Evolutionary conservation across 2,888 invertebrate genomes (phyloP), one percentile per base, ranked within the genome.

Genomic region (Hedya salicella): DNA sequence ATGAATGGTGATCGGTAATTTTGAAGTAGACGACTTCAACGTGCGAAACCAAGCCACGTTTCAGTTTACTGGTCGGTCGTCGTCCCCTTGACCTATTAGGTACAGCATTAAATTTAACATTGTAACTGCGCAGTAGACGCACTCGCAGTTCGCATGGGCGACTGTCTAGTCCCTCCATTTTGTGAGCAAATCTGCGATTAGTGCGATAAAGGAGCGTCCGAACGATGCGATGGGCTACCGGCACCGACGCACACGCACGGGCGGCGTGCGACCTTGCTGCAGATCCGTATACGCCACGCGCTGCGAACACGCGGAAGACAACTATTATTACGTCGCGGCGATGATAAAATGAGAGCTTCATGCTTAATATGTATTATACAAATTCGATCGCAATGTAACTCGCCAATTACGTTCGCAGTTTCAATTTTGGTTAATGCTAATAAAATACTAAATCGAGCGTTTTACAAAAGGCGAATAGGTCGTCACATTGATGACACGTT

Each of bases 81-180:
- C 65, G 74, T 82, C 75, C 75, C 82, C 85, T 85, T 88, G 88
- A 86, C 87, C 86, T 80, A 82, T 83, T 80, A 80, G 60, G 52
- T 40, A 40, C 78, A 73, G 78, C 75, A 83, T 74, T 70, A 70
- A 36, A 36, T 36, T 36, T 36, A 62, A 65, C 69, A 61, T 62
- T 67, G 67, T 69, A 64, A 82, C 78, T 87, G 81, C 87, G 88
- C 84, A 86, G 75, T 81, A 78, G 54, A 21, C 48, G 62, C 42
- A 68, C 67, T 61, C 68, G 59, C 62, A 50, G 63, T 69, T 69
- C 57, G 66, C 67, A 70, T 69, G 56, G 73, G 76, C 69, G 68
- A 8, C 25, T 54, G 54, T 56, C 56, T 56, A 16, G 56, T 56
- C 19, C n/a, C 13, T 44, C 25, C 9, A 44, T 56, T 56, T 56